phyloP scores from a whole-genome alignment of 1,140 invertebrate genomes.

The Triops longicaudatus region DNA sequence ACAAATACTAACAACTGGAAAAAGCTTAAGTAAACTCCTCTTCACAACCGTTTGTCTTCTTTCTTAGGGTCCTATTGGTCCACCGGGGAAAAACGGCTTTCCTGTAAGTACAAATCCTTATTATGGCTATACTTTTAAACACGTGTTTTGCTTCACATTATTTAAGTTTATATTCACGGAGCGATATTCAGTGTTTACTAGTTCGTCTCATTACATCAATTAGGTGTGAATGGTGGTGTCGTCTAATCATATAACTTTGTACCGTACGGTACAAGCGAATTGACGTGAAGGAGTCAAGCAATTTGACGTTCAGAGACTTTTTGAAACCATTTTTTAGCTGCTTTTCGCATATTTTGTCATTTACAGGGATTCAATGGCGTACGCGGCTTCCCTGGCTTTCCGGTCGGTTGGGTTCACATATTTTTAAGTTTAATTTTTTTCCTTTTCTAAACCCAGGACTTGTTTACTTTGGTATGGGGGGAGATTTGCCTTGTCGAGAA shows the following conservation, averaged over 20 bases:
- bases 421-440: constrained; percentile 10
- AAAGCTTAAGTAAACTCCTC: neutral
- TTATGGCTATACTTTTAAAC: neutral
- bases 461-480: neutral
- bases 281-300: neutral
- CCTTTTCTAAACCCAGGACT: neutral
- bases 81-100: constrained; percentile 76
- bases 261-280: too few species aligned
- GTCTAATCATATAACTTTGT: neutral
- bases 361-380: constrained; percentile 44
- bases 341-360: constrained; percentile 36
- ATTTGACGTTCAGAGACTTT: constrained; percentile 15
- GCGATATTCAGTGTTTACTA: too few species aligned
- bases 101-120: constrained; percentile 52
- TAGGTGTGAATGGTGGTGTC: neutral
- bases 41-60: constrained; percentile 18
- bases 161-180: neutral
- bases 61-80: constrained; percentile 61
- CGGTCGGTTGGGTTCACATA: constrained; percentile 41
- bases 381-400: constrained; percentile 47
- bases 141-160: neutral
- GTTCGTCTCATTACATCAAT: neutral
- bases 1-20: neutral
- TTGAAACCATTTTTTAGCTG: constrained; percentile 20
- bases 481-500: constrained; percentile 12